These are phyloP conservation scores for Papilio elwesi DNA, from an alignment of 2,888 invertebrate genomes.

Conservation along the genomic window DNA sequence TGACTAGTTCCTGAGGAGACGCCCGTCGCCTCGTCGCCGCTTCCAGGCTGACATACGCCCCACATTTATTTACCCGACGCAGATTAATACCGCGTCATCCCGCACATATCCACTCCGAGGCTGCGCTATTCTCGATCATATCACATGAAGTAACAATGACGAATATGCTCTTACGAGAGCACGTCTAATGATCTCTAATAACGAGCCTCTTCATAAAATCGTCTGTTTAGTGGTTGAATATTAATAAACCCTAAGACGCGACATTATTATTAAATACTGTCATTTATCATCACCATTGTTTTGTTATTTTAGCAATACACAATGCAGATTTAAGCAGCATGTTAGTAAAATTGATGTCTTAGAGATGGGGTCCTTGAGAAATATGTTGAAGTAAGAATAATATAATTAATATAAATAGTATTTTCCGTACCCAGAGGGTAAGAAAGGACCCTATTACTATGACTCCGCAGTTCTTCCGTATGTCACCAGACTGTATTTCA, in stretches of 20 bases:
- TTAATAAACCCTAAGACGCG: neutral
- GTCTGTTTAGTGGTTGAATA: conserved; percentile 16
- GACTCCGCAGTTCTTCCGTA: too few species aligned
- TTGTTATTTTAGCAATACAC: too few species aligned
- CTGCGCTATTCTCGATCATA: conserved; percentile 62
- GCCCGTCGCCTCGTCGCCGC: conserved; percentile 55
- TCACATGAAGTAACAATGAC: conserved; percentile 55
- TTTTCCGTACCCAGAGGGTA: too few species aligned
- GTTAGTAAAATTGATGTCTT: neutral
- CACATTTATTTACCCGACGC: conserved; percentile 77
- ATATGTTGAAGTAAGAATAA: too few species aligned
- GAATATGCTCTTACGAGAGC: conserved; percentile 46
- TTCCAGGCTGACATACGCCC: conserved; percentile 64
- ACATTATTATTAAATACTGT: neutral
- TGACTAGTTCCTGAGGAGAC: conserved; percentile 35
- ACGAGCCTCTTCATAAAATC: conserved; percentile 28
- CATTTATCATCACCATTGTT: neutral
- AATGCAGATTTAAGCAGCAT: neutral
- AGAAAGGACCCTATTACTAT: too few species aligned
- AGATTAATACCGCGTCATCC: conserved; percentile 77
- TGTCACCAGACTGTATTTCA: too few species aligned
- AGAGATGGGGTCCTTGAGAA: too few species aligned
- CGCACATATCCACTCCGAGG: conserved; percentile 63
- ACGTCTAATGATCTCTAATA: conserved; percentile 48
- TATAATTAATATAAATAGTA: too few species aligned